A percentile compares a stretch with the other conserved stretches of the same genome.
Evolutionary conservation across 1,140 invertebrate genomes (phyloP).

Genomic region (Rhopalosiphum padi): DNA sequence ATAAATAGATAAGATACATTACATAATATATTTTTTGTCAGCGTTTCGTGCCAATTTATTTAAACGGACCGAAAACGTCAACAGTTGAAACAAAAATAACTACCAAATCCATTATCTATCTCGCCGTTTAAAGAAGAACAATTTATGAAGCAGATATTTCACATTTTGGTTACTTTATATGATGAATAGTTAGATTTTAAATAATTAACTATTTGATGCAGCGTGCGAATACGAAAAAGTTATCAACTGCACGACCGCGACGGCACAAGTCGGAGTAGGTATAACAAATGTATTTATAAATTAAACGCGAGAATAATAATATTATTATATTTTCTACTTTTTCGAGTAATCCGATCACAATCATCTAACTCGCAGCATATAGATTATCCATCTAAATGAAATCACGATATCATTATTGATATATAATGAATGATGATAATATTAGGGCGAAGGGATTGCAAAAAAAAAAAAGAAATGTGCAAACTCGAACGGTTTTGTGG

Average conservation of each 20-base stretch:
- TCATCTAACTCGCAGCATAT: not conserved
- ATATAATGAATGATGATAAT: no score
- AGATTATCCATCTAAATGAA: no score
- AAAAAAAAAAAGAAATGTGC: not conserved
- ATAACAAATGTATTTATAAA: not conserved
- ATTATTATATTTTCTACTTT: not conserved
- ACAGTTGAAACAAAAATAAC: not conserved
- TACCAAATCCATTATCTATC: not conserved
- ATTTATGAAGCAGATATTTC: not conserved
- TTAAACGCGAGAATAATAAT: not conserved
- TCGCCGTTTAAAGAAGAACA: not conserved
- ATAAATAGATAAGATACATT: no score
- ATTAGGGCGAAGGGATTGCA: no score
- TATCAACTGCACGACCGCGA: not conserved
- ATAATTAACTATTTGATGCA: not conserved
- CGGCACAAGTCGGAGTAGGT: not conserved
- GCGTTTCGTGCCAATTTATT: not conserved
- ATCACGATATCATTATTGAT: not conserved
- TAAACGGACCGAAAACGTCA: not conserved
- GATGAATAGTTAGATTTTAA: not conserved
- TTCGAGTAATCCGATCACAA: not conserved
- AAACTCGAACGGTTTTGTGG: not conserved
- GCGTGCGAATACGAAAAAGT: not conserved
- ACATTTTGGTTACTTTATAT: not conserved
- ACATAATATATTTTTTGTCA: not conserved